These are phyloP conservation scores for Arizona elegans DNA, from an alignment of 2,113 vertebrate species.

Conservation along the genomic window DNA sequence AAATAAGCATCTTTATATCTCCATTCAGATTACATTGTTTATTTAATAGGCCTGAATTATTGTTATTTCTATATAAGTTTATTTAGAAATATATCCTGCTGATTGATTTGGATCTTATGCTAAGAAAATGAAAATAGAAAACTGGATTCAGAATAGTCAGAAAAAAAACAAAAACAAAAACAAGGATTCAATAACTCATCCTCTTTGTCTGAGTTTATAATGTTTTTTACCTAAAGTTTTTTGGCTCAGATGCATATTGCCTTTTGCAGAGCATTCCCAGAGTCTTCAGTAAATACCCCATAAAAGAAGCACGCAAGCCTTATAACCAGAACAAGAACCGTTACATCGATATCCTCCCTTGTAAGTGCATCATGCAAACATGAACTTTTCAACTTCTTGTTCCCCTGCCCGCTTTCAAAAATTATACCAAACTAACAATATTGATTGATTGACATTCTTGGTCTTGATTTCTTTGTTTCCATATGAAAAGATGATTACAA, in stretches of 20 bases:
- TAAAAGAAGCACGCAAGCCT: conserved; percentile 88
- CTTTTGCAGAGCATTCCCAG: conserved; percentile 89
- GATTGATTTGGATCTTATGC: not conserved
- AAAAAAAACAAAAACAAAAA: not conserved
- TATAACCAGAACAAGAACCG: conserved; percentile 89
- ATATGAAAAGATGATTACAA: conserved; percentile 85
- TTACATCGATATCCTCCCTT: conserved; percentile 95
- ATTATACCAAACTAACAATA: not conserved
- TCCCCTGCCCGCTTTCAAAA: not conserved
- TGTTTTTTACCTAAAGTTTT: not conserved
- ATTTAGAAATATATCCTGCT: not conserved
- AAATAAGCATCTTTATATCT: not conserved
- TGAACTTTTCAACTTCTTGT: not conserved
- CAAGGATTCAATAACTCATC: not conserved
- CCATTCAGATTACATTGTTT: not conserved
- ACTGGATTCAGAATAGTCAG: not conserved
- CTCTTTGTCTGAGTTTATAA: not conserved
- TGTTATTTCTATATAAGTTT: not conserved
- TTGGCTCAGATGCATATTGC: not conserved
- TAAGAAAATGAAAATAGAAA: not conserved
- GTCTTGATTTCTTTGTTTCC: conserved; percentile 1
- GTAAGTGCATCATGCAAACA: conserved; percentile 70
- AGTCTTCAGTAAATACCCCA: conserved; percentile 82
- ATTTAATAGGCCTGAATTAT: not conserved
- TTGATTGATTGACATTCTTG: conserved; percentile 11